Evolutionary conservation across 1,140 invertebrate species (phyloP), one percentile per base, ranked within the genome.

Genomic region (Elymnias hypermnestra): DNA sequence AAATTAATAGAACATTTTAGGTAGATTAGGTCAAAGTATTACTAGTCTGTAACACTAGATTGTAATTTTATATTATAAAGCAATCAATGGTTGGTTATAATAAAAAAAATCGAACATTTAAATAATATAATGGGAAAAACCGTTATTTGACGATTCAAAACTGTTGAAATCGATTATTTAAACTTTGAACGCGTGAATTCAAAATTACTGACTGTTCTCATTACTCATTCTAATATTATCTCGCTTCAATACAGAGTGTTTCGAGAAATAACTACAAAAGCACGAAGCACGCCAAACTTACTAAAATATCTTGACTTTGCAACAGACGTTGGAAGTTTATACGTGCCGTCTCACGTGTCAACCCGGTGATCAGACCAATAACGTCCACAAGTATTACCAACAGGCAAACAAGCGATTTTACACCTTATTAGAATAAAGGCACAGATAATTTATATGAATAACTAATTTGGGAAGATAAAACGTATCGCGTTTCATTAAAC

Each of bases 331-430:
- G 63, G 40, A 62, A 65, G 53, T 65, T 65, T 57, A 37, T 45
- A 55, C 22, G 37, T 33, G 28, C 41, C 42, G 54, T 43, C 46
- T 46, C 56, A 62, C 59, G 59, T 66, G 59, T 63, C 63, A 59
- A 57, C 47, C 52, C 45, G 41, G 56, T 66, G 63, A 66, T 66
- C 56, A 66, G 50, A 57, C 63, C 63, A 63, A 66, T 66, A 62
- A 56, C 29, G 23, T 22, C 29, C 25, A 21, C 50, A 26, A 7
- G 12, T n/a, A 2, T 8, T 7, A 14, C 2, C 28, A 15, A 2
- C 0, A 7, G 0, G 14, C 6, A 12, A 12, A 9, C 12, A 26
- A 12, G 9, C 36, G 5, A 52, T 41, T 40, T 22, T 37, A 6
- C 29, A 47, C 29, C 31, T 33, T 59, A 52, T 35, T 15, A n/a